Evolutionary conservation across 2,113 vertebrate species (phyloP).

Genomic region (Corydoras sp.): DNA sequence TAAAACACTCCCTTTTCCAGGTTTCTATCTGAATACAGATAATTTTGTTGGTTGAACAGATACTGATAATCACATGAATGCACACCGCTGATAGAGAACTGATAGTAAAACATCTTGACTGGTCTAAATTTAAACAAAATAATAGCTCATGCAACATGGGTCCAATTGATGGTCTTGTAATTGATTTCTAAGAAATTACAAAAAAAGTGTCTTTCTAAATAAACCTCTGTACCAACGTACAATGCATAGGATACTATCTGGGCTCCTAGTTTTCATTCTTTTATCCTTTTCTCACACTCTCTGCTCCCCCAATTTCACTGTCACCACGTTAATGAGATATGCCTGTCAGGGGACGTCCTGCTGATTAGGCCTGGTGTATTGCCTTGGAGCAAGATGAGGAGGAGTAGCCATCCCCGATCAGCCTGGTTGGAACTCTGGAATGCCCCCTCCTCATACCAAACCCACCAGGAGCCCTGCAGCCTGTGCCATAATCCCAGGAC

Average conservation of each 20-base stretch:
- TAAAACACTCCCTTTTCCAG: no score
- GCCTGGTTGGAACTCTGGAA: conserved; percentile 69
- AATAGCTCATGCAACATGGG: no score
- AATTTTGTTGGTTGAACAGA: no score
- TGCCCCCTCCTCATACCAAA: conserved; percentile 63
- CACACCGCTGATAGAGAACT: no score
- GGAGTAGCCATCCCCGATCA: conserved; percentile 59
- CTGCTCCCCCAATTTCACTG: conserved; percentile 10
- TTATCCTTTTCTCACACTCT: conserved; percentile 31
- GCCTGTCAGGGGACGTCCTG: conserved; percentile 63
- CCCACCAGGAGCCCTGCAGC: conserved; percentile 58
- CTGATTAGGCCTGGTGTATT: conserved; percentile 53
- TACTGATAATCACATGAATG: no score
- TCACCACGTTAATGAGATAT: conserved; percentile 57
- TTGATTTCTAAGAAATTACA: no score
- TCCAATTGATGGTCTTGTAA: no score
- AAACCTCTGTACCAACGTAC: background rate
- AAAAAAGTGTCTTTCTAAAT: no score
- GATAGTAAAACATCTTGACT: no score
- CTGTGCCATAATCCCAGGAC: conserved; percentile 51
- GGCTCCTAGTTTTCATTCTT: conserved; percentile 6
- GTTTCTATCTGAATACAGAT: no score
- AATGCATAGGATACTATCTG: background rate
- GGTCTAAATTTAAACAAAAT: no score
- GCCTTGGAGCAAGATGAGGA: conserved; percentile 57